These are phyloP conservation scores for Galagoides demidoff DNA, from an alignment of 2,797 vertebrate genomes.

Conservation along the genomic window DNA sequence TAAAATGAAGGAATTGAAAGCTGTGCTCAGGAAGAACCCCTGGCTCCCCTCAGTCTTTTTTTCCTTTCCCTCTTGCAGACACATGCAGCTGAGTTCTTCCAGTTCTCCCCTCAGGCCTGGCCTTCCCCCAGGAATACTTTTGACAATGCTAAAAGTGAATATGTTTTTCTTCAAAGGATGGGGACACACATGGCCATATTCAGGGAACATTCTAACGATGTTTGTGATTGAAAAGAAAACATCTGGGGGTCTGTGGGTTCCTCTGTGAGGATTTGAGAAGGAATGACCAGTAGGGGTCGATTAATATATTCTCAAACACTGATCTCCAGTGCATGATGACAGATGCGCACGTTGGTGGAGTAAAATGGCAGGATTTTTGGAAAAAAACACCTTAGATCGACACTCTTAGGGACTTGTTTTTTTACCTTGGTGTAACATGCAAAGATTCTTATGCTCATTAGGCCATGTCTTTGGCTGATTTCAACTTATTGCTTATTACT, in stretches of 20 bases:
- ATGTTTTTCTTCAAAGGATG: neutral
- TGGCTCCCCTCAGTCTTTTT: neutral
- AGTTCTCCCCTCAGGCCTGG: accelerated
- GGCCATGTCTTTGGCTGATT: neutral
- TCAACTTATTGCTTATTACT: neutral
- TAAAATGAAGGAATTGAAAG: conserved; percentile 19
- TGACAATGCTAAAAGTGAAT: neutral
- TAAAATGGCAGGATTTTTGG: neutral
- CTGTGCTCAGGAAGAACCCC: neutral
- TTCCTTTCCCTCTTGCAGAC: neutral
- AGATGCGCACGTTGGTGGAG: neutral
- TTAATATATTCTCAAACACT: neutral
- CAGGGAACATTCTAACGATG: neutral
- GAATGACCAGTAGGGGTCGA: neutral
- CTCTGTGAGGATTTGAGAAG: neutral
- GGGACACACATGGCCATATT: neutral
- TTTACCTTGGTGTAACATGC: neutral
- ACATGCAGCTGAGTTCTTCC: neutral
- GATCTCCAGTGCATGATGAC: neutral
- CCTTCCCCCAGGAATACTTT: neutral
- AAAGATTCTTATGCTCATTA: neutral
- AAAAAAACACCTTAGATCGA: neutral
- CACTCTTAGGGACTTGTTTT: neutral
- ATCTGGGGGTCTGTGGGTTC: neutral
- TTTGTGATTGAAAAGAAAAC: neutral